Conservation (phyloP, 1,140 invertebrate species). For the Physella acuta region DNA sequence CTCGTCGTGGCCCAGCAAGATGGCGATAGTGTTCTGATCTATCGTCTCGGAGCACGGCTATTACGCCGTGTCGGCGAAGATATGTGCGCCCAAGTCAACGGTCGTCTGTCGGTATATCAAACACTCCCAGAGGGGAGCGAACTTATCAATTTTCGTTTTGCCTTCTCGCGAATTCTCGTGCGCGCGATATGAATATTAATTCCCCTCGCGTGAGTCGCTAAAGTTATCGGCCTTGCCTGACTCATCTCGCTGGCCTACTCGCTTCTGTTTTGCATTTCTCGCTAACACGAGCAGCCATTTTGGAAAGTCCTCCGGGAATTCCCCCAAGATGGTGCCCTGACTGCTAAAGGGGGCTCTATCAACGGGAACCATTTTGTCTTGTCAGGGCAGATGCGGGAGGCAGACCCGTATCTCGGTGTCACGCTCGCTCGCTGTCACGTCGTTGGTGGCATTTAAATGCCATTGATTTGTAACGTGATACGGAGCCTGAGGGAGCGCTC, state of each 20-base stretch:
- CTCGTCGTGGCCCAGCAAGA: no score
- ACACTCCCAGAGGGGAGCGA: not conserved
- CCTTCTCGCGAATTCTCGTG: constrained; percentile 1
- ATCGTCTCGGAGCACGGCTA: no score
- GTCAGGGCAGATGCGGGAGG: no score
- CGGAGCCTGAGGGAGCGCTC: no score
- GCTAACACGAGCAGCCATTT: constrained; percentile 3
- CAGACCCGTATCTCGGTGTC: no score
- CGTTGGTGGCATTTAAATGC: no score
- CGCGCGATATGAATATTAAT: constrained; percentile 19
- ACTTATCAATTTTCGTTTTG: constrained; percentile 2
- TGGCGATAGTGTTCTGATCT: no score
- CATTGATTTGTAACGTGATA: no score
- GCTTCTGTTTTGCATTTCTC: not conserved
- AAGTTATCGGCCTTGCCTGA: constrained; percentile 12
- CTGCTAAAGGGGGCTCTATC: not conserved
- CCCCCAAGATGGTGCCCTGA: not conserved
- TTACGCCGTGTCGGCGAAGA: no score
- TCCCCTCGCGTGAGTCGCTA: constrained; percentile 14
- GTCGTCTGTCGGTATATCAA: no score
- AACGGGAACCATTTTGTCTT: not conserved
- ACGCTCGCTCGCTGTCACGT: no score
- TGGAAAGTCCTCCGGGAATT: not conserved
- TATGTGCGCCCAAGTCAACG: no score
- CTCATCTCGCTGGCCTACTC: not conserved